These are phyloP conservation scores for Phanerotoma sp. DNA, from an alignment of 2,888 invertebrate genomes.

Conservation along the genomic window DNA sequence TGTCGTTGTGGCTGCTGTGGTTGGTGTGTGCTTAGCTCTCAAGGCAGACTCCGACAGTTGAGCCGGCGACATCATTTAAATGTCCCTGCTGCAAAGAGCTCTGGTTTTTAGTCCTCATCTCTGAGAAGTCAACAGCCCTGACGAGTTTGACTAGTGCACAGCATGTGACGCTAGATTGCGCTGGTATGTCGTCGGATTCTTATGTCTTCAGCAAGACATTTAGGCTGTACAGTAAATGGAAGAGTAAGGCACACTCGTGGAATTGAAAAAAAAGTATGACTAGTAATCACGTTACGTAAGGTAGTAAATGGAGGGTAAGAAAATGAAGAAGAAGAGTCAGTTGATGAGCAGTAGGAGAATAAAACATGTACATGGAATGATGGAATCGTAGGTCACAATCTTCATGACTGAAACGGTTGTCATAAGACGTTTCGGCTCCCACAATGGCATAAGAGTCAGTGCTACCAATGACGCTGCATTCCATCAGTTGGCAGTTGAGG, in stretches of 20 bases:
- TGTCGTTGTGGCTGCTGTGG: conserved; percentile 18
- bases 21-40: conserved; percentile 29
- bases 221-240: not conserved
- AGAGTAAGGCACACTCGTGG: too few relatives aligned
- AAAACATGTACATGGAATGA: not conserved
- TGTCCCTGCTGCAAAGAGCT: conserved; percentile 48
- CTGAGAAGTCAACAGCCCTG: conserved; percentile 44
- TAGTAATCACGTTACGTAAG: too few relatives aligned
- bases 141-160: conserved; percentile 14
- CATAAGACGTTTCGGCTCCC: conserved; percentile 20
- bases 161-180: conserved; percentile 35
- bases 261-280: too few relatives aligned
- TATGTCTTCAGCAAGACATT: not conserved
- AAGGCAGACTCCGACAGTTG: conserved; percentile 36
- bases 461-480: conserved; percentile 39
- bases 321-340: not conserved
- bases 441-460: conserved; percentile 9
- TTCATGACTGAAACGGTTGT: conserved; percentile 11
- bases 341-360: too few relatives aligned
- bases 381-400: conserved; percentile 13
- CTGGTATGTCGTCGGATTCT: conserved; percentile 38
- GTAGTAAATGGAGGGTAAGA: conserved; percentile 3
- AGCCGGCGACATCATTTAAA: conserved; percentile 54
- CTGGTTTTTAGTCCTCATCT: conserved; percentile 54
- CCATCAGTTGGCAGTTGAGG: conserved; percentile 23